A percentile compares a stretch with the other conserved stretches of the same genome.
phyloP scores from a whole-genome alignment of 2,113 vertebrate genomes.

The Eclectus roratus region DNA sequence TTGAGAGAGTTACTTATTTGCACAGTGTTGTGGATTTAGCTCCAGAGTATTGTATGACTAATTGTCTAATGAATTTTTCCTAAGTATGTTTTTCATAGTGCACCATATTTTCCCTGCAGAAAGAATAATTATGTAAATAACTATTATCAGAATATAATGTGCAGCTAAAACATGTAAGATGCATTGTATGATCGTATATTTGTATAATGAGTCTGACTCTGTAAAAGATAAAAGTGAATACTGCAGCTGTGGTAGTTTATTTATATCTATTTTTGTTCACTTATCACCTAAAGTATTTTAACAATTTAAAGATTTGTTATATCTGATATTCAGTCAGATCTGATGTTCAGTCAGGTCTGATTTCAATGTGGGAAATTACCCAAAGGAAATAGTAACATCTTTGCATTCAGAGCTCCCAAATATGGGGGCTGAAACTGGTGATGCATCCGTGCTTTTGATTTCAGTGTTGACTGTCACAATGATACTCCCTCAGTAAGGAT shows the following conservation, averaged over 20 bases:
- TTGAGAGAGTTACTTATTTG: not conserved
- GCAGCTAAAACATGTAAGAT: slow-evolving; percentile 6
- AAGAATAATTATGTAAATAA: slow-evolving; percentile 69
- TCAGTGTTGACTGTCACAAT: not conserved
- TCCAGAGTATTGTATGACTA: slow-evolving; percentile 23
- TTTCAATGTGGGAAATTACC: not conserved
- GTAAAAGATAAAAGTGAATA: slow-evolving; percentile 43
- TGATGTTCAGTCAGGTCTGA: not conserved
- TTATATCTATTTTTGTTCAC: not conserved
- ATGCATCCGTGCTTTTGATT: not conserved
- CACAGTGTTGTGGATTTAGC: slow-evolving; percentile 25
- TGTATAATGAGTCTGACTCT: slow-evolving; percentile 28
- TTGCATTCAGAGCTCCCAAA: not conserved
- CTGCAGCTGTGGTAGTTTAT: slow-evolving; percentile 1
- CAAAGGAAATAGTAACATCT: not conserved
- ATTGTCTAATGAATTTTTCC: slow-evolving; percentile 41
- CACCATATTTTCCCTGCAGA: slow-evolving; percentile 40
- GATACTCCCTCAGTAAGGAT: not conserved
- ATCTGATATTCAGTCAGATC: not conserved
- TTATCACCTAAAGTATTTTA: slow-evolving; percentile 15
- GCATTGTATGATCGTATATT: slow-evolving; percentile 7
- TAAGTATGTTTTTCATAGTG: not conserved
- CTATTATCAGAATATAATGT: not conserved
- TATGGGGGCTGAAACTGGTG: not conserved
- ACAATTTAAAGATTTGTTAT: slow-evolving; percentile 31